phyloP scores from a whole-genome alignment of 1,140 invertebrate species.

The Acromyrmex heyeri region DNA sequence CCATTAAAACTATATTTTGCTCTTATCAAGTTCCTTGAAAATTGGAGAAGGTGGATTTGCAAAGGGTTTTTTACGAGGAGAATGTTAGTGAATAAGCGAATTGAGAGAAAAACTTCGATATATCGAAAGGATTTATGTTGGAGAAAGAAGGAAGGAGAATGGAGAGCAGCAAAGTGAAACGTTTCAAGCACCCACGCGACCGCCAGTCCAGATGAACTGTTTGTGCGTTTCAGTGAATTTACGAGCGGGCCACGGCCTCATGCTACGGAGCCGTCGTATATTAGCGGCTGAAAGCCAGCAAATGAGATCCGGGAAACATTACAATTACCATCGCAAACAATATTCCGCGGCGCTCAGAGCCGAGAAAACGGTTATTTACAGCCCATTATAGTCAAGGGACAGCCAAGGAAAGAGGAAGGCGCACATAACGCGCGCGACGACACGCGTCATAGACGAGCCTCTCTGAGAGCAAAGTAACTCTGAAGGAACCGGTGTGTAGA shows the following conservation, averaged over 20 bases:
- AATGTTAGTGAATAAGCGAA: neutral
- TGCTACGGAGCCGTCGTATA: constrained; percentile 76
- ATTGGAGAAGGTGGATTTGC: too few relatives aligned
- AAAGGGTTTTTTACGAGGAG: neutral
- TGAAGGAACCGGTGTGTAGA: neutral
- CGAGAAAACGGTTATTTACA: constrained; percentile 79
- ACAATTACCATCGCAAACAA: constrained; percentile 83
- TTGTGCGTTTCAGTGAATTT: constrained; percentile 82
- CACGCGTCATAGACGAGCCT: constrained; percentile 45
- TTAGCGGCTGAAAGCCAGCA: constrained; percentile 81
- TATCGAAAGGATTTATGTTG: neutral
- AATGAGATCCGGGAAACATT: constrained; percentile 83
- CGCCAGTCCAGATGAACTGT: constrained; percentile 80
- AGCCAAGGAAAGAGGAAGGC: constrained; percentile 39
- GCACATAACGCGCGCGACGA: constrained; percentile 40
- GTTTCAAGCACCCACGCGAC: constrained; percentile 79
- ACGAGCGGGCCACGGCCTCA: constrained; percentile 72
- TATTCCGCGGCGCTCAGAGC: constrained; percentile 69
- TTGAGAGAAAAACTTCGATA: neutral
- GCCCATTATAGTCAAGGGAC: constrained; percentile 76
- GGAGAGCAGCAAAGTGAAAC: constrained; percentile 75
- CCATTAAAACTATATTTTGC: neutral
- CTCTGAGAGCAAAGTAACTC: neutral
- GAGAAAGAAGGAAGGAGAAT: constrained; percentile 4
- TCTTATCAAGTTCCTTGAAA: neutral